Percentiles rank a stretch among this genome's conserved stretches.
phyloP scores from a whole-genome alignment of 2,113 vertebrate species.

The Myxocyprinus asiaticus region DNA sequence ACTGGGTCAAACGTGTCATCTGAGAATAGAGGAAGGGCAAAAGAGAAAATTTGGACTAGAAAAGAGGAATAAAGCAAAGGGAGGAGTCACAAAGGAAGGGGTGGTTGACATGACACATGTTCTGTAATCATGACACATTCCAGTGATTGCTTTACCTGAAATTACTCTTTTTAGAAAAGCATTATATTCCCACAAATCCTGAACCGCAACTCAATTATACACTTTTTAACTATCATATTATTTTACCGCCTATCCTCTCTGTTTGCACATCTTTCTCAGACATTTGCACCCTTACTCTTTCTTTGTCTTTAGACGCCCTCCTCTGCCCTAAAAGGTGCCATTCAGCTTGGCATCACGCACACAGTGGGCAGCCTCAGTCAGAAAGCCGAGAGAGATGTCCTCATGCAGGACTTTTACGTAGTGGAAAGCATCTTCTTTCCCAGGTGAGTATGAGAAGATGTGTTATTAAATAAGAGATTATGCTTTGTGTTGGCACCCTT shows the following conservation, averaged over 20 bases:
- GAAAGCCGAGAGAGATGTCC: conserved; percentile 91
- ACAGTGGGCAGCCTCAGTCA: conserved; percentile 91
- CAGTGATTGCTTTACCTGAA: no score
- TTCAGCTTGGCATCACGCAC: conserved; percentile 92
- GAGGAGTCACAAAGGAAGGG: background rate
- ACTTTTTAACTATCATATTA: background rate
- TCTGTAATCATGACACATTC: background rate
- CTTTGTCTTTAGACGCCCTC: conserved; percentile 81
- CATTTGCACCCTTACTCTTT: background rate
- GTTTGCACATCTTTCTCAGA: background rate
- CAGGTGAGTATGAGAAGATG: conserved; percentile 76
- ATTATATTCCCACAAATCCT: background rate
- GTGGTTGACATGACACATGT: background rate
- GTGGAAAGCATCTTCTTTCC: conserved; percentile 97
- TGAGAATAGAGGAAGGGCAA: background rate
- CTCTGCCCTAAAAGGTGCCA: conserved; percentile 90
- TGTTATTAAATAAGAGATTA: background rate
- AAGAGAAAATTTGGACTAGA: background rate
- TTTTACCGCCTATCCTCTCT: background rate
- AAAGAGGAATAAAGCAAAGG: background rate
- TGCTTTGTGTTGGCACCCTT: no score
- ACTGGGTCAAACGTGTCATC: conserved; percentile 42
- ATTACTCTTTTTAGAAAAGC: background rate
- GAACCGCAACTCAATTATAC: background rate
- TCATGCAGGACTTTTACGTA: conserved; percentile 97